Percentiles rank a stretch among this genome's conserved stretches.
Conservation (phyloP, 1,140 invertebrate species). For the Drosophila triauraria region DNA sequence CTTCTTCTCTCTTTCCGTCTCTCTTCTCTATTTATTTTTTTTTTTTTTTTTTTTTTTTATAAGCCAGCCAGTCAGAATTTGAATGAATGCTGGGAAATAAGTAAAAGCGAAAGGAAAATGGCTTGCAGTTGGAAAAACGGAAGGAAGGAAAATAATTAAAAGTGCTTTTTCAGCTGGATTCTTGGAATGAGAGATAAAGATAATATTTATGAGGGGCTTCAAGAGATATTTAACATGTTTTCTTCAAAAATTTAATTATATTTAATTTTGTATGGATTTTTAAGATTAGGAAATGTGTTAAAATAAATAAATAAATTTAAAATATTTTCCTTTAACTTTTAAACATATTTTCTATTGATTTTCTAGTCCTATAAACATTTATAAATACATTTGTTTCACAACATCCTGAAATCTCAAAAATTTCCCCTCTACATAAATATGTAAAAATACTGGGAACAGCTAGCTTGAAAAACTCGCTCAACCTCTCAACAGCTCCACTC, state of each 20-base stretch:
- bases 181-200: background rate
- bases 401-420: background rate
- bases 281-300: no score
- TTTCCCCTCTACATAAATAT: conserved; percentile 7
- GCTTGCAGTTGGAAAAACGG: background rate
- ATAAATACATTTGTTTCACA: background rate
- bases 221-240: background rate
- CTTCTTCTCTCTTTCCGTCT: background rate
- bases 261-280: background rate
- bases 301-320: no score
- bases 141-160: background rate
- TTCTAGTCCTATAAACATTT: background rate
- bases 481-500: conserved; percentile 11
- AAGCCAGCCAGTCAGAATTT: conserved; percentile 18
- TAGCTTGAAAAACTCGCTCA: conserved; percentile 10
- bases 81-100: conserved; percentile 11
- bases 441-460: conserved; percentile 59
- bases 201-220: background rate
- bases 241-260: background rate
- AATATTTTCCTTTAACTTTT: no score
- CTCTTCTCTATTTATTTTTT: conserved; percentile 10
- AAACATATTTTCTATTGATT: background rate
- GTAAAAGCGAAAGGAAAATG: conserved; percentile 20
- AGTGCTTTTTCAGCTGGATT: background rate
- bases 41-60: conserved; percentile 7